These are phyloP conservation scores for Micronycteris hirsuta DNA, from an alignment of 2,113 vertebrate genomes.

Conservation along the genomic window DNA sequence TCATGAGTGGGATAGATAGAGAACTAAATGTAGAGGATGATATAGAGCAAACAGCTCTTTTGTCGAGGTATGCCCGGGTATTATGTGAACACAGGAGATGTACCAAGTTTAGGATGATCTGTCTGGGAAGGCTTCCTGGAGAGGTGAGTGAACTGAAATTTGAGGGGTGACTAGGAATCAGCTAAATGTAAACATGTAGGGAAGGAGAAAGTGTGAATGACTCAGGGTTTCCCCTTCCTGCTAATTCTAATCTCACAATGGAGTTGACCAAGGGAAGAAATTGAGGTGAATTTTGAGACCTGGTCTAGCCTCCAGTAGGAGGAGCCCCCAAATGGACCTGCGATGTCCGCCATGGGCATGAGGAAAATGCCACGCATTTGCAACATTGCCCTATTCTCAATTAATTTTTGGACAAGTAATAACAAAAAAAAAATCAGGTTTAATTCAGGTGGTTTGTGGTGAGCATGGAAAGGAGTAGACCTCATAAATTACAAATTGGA, in stretches of 20 bases:
- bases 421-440: neutral
- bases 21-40: neutral
- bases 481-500: neutral
- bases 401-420: neutral
- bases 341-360: fast-evolving
- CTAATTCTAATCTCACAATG: neutral
- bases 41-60: neutral
- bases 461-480: neutral
- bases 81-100: neutral
- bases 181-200: neutral
- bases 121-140: neutral
- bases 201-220: neutral
- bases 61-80: neutral
- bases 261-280: neutral
- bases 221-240: neutral
- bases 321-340: neutral
- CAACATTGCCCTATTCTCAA: neutral
- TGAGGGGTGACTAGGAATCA: neutral
- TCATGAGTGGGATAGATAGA: neutral
- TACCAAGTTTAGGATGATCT: neutral
- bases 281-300: neutral
- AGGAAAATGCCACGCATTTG: neutral
- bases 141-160: neutral
- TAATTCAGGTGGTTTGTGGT: neutral
- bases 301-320: neutral